phyloP scores from a whole-genome alignment of 2,797 vertebrate genomes.

The Pempheris klunzingeri region DNA sequence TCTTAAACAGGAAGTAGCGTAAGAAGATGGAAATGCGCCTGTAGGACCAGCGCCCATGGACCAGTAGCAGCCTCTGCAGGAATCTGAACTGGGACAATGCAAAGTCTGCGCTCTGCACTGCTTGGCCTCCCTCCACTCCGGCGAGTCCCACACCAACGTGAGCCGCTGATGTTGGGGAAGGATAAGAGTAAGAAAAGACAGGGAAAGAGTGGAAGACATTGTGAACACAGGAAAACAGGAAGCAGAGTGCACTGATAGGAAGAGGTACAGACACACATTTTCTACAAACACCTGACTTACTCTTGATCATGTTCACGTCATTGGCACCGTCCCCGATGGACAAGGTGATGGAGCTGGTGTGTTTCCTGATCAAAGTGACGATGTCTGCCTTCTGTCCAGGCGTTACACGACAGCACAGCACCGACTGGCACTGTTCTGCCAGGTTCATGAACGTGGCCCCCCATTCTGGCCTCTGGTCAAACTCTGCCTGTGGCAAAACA shows the following conservation, averaged over 20 bases:
- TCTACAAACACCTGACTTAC: slow-evolving; percentile 80
- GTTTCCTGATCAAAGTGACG: slow-evolving; percentile 89
- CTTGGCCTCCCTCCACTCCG: slow-evolving; percentile 92
- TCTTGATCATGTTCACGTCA: slow-evolving; percentile 98
- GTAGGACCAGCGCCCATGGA: slow-evolving; percentile 96
- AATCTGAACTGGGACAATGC: slow-evolving; percentile 92
- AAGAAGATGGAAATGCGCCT: slow-evolving; percentile 90
- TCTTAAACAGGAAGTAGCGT: slow-evolving; percentile 94
- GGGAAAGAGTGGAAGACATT: background rate
- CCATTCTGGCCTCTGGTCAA: slow-evolving; percentile 79
- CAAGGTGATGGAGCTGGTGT: slow-evolving; percentile 88
- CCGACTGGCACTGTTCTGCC: slow-evolving; percentile 89
- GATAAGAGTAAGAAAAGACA: background rate
- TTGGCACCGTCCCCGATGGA: slow-evolving; percentile 96
- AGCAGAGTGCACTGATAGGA: background rate
- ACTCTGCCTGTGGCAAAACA: slow-evolving; percentile 74
- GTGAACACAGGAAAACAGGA: background rate
- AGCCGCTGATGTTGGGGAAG: slow-evolving; percentile 82
- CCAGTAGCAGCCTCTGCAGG: slow-evolving; percentile 90
- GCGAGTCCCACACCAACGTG: slow-evolving; percentile 93
- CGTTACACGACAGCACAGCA: slow-evolving; percentile 95
- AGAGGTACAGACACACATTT: background rate
- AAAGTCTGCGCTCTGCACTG: slow-evolving; percentile 93
- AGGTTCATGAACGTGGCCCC: slow-evolving; percentile 87
- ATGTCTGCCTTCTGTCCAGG: slow-evolving; percentile 94